Evolutionary conservation across 2,113 vertebrate species (phyloP).

Genomic region (Sinocyclocheilus rhinocerous): DNA sequence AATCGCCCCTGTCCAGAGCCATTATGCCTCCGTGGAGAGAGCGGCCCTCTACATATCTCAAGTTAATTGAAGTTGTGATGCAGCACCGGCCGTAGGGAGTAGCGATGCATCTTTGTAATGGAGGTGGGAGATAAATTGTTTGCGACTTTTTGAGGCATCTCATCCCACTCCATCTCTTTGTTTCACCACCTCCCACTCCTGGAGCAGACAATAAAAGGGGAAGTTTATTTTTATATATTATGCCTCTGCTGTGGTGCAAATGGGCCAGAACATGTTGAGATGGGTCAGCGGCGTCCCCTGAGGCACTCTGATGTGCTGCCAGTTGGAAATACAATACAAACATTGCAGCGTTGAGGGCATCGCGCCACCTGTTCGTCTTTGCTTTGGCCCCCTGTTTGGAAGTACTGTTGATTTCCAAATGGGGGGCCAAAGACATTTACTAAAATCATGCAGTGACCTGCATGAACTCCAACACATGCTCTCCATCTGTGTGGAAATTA

Average conservation of each 20-base stretch:
- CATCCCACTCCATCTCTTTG: neutral
- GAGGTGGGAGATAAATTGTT: conserved; percentile 45
- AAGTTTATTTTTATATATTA: conserved; percentile 50
- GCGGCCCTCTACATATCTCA: conserved; percentile 50
- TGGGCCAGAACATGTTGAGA: conserved; percentile 55
- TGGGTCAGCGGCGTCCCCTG: conserved; percentile 47
- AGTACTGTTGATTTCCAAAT: conserved; percentile 3
- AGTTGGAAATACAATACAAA: conserved; percentile 46
- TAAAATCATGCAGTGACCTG: neutral
- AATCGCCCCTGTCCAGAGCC: conserved; percentile 30
- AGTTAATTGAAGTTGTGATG: conserved; percentile 54
- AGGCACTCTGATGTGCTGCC: conserved; percentile 50
- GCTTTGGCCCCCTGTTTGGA: neutral
- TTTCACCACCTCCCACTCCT: conserved; percentile 11
- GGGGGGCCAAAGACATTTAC: neutral
- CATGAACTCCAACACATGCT: neutral
- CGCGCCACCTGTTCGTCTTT: neutral
- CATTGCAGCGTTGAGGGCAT: neutral
- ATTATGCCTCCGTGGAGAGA: conserved; percentile 43
- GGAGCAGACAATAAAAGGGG: conserved; percentile 10
- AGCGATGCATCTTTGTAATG: conserved; percentile 36
- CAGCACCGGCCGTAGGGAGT: conserved; percentile 41
- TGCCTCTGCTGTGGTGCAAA: conserved; percentile 47
- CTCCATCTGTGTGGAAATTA: neutral
- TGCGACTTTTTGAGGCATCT: conserved; percentile 32